Evolutionary conservation across 1,140 invertebrate species (phyloP), one percentile per base, ranked within the genome.

Genomic region (Drosophila arizonae): DNA sequence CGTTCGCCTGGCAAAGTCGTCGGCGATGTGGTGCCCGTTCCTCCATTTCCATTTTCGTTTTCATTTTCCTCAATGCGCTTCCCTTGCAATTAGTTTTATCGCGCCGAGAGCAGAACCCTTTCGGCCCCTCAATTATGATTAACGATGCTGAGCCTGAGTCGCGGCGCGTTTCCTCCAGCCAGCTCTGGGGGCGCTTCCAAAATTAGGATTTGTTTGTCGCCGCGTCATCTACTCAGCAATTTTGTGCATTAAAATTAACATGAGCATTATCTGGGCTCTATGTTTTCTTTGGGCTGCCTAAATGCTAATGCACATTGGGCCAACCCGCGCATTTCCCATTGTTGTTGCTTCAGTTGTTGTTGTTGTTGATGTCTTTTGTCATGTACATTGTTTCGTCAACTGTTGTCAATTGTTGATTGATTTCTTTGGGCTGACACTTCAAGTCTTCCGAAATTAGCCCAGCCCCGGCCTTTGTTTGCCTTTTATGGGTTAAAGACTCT

Each of bases 361-460:
- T 26, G 50, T 48, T 68, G 43, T 41, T 68, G 43, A 6, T 46
- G 58, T 54, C 50, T 48, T 15, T 58, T 58, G 28, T 51, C 15
- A 17, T 15, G 28, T 28, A 46, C 50, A 39, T 39, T 52, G 46
- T 56, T 48, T 70, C 65, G 33, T 65, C 76, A 77, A 71, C 66
- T 77, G 56, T 70, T 87, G 82, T 87, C 82, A 82, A 76, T 79
- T 76, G 82, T 79, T 87, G 82, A 87, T 87, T 87, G 82, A 87
- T 87, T 79, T 87, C 61, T 71, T 56, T 46, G 48, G 79, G 24
- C 82, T 87, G 81, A 81, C 81, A 86, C 56, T 69, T 61, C 52
- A 69, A 85, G 71, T 54, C 48, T 41, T 82, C 61, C 71, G 72
- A 62, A 87, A 82, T 87, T 82, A 82, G 69, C 76, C 21, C 43